Conservation (phyloP, 2,888 invertebrate species). For the Noctua pronuba region DNA sequence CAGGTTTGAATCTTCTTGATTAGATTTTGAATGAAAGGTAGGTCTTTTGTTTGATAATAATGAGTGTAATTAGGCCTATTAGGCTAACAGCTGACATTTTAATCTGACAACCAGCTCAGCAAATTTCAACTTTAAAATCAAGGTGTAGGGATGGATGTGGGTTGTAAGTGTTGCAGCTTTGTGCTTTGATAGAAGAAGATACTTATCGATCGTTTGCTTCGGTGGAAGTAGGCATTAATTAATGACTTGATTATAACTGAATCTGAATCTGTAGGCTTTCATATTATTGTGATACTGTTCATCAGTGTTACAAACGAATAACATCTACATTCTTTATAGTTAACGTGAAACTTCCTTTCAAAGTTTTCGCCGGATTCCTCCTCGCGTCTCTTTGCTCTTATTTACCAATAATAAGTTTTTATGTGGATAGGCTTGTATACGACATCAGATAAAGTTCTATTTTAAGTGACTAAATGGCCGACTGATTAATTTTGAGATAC, state of each 20-base stretch:
- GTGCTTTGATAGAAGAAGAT: neutral
- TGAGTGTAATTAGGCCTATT: conserved; percentile 27
- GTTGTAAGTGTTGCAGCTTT: neutral
- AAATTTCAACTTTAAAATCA: neutral
- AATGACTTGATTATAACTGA: conserved; percentile 2
- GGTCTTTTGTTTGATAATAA: conserved; percentile 50
- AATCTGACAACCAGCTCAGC: neutral
- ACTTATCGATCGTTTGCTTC: conserved; percentile 3
- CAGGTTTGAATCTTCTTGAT: conserved; percentile 56
- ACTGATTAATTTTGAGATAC: neutral
- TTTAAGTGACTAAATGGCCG: neutral
- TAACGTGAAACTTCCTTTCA: neutral
- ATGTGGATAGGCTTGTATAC: neutral
- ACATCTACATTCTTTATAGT: too few species aligned
- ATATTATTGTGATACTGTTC: neutral
- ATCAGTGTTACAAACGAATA: neutral
- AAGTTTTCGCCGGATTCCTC: neutral
- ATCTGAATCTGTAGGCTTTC: neutral
- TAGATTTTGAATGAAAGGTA: conserved; percentile 36
- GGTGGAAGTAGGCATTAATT: neutral
- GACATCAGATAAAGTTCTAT: neutral
- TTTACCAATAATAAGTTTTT: neutral
- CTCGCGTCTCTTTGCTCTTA: neutral
- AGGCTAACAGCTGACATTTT: conserved; percentile 14
- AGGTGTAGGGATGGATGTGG: neutral